phyloP scores from a whole-genome alignment of 2,888 invertebrate species.

The Sturmia bella region DNA sequence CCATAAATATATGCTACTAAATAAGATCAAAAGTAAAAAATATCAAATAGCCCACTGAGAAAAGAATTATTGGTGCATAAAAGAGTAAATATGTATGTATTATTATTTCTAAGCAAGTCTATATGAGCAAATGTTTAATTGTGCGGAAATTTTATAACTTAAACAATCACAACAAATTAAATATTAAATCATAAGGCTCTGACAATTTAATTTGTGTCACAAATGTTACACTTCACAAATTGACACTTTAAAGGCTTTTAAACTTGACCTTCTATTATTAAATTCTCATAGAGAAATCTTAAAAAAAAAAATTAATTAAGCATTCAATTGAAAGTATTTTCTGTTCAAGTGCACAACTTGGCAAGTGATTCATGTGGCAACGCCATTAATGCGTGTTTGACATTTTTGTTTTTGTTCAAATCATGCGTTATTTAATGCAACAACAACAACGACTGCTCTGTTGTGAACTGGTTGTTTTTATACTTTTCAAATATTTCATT shows the following conservation, averaged over 20 bases:
- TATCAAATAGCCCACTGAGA: no score
- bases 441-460: conserved; percentile 19
- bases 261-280: conserved; percentile 63
- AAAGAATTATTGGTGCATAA: neutral
- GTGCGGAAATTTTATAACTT: conserved; percentile 58
- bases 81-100: no score
- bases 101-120: neutral
- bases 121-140: conserved; percentile 38
- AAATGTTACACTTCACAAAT: conserved; percentile 51
- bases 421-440: conserved; percentile 58
- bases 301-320: conserved; percentile 8
- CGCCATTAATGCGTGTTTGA: conserved; percentile 61
- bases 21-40: no score
- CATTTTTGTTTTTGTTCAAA: conserved; percentile 50
- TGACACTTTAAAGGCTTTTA: conserved; percentile 40
- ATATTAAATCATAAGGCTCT: conserved; percentile 28
- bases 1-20: no score
- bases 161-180: neutral
- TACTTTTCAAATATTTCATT: conserved; percentile 54
- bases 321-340: conserved; percentile 15
- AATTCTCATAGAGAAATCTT: conserved; percentile 24
- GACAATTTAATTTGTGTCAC: conserved; percentile 49
- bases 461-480: conserved; percentile 56
- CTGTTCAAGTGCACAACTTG: conserved; percentile 33
- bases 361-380: conserved; percentile 56